These are phyloP conservation scores for Bolinopsis microptera DNA, from an alignment of 37 sponge, comb jelly and placozoan species.

Conservation along the genomic window DNA sequence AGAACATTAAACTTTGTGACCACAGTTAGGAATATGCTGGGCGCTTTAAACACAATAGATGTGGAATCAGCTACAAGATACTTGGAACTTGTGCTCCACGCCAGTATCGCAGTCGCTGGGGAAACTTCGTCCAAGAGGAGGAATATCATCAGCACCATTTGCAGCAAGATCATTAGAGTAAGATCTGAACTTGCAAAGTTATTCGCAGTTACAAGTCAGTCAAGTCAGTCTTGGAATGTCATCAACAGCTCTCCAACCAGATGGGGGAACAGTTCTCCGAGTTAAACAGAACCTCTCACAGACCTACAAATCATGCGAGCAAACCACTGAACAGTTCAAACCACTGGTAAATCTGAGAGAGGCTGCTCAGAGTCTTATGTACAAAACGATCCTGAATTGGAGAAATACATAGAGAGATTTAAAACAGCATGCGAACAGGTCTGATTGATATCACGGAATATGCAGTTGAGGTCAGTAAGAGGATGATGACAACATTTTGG, in stretches of 20 bases:
- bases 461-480: slow-evolving; percentile 27
- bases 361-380: background rate
- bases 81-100: slow-evolving; percentile 40
- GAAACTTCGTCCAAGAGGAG: background rate
- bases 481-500: slow-evolving; percentile 15
- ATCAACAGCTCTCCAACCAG: slow-evolving; percentile 41
- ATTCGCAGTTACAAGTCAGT: slow-evolving; percentile 50
- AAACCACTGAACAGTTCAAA: background rate
- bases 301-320: slow-evolving; percentile 52
- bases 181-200: slow-evolving; percentile 43
- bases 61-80: slow-evolving; percentile 58
- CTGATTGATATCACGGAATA: slow-evolving; percentile 60
- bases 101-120: slow-evolving; percentile 61
- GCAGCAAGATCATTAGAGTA: slow-evolving; percentile 1
- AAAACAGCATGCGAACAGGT: slow-evolving; percentile 38
- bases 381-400: slow-evolving; percentile 48
- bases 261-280: slow-evolving; percentile 63
- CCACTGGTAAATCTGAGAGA: background rate
- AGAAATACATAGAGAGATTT: slow-evolving; percentile 52
- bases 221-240: slow-evolving; percentile 53
- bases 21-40: background rate
- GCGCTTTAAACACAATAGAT: background rate
- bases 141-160: slow-evolving; percentile 5
- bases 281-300: slow-evolving; percentile 55
- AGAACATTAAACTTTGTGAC: slow-evolving; percentile 45